phyloP scores from a whole-genome alignment of 1,140 invertebrate species.

The Caerostris extrusa region DNA sequence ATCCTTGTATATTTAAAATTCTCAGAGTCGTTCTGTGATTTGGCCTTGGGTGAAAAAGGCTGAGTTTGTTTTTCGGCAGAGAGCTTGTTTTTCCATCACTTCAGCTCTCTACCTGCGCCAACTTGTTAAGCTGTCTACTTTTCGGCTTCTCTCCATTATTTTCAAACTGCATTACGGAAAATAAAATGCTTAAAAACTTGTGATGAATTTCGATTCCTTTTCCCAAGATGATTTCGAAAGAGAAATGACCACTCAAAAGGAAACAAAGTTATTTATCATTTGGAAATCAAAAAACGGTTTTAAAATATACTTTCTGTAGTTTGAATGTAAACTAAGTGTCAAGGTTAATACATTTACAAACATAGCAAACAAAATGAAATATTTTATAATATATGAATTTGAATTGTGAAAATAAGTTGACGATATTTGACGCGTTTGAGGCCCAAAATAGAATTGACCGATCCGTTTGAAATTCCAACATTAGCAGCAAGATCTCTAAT shows the following conservation, averaged over 20 bases:
- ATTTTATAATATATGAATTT: too few relatives aligned
- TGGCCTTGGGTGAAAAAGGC: background rate
- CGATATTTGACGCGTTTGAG: too few relatives aligned
- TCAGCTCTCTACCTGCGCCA: background rate
- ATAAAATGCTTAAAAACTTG: background rate
- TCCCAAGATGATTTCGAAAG: background rate
- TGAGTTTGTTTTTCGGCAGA: background rate
- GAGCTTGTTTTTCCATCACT: background rate
- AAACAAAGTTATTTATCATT: too few relatives aligned
- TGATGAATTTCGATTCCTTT: background rate
- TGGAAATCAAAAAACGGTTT: too few relatives aligned
- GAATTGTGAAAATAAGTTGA: too few relatives aligned
- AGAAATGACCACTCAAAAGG: background rate
- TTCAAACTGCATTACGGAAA: background rate
- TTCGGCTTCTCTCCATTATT: background rate
- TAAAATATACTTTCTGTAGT: too few relatives aligned
- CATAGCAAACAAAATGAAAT: too few relatives aligned
- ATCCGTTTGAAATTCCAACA: too few relatives aligned
- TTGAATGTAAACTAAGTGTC: too few relatives aligned
- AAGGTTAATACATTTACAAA: too few relatives aligned
- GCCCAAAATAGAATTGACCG: too few relatives aligned
- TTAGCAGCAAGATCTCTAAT: too few relatives aligned
- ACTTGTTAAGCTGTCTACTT: background rate
- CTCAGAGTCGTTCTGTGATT: background rate
- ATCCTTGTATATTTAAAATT: conserved; percentile 3